Evolutionary conservation across 92 coral and sea anemone genomes (phyloP), one percentile per base, ranked within the genome.

Genomic region (Desmophyllum pertusum): DNA sequence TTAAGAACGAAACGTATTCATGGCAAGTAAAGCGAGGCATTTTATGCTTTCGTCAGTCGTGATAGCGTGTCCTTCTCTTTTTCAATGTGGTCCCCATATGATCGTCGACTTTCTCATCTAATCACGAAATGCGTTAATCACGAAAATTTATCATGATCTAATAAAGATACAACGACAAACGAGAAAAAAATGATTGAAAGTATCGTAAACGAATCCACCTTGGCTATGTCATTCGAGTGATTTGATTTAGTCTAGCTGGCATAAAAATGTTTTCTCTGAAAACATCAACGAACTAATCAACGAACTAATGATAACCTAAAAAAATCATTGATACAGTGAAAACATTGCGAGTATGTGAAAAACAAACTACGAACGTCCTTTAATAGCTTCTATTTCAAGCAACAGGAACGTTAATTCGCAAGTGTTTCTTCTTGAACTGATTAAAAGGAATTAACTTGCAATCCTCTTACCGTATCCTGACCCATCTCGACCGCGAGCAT

Each of bases 401-500:
- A 72, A 42, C 33, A 46, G 15, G 14, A 33, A 8, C 10, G 19
- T 62, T 62, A 64, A 10, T 42, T 35, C 23, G 19, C 46, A n/a
- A 10, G n/a, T 57, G 45, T 35, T 50, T 48, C 18, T 17, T 74
- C 59, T 35, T 46, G n/a, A 48, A 45, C 18, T 63, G 29, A 23
- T 11, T 2, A 30, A 35, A 23, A 35, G 43, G 45, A 35, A 41
- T 39, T 35, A 36, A 35, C 45, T 68, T 39, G 27, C 21, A 27
- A 15, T 19, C 45, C 30, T 27, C 85, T 59, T 62, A 91, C 94
- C 94, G 80, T 73, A 85, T 64, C 63, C 82, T 18, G 90, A 88
- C 53, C 64, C 73, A 37, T 76, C 77, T 11, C 53, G 74, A 13
- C 92, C 94, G 17, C 67, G 46, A 30, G 89, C 92, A 48, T 91